Conservation (phyloP, 2,888 invertebrate species). For the Chesias legatella region DNA sequence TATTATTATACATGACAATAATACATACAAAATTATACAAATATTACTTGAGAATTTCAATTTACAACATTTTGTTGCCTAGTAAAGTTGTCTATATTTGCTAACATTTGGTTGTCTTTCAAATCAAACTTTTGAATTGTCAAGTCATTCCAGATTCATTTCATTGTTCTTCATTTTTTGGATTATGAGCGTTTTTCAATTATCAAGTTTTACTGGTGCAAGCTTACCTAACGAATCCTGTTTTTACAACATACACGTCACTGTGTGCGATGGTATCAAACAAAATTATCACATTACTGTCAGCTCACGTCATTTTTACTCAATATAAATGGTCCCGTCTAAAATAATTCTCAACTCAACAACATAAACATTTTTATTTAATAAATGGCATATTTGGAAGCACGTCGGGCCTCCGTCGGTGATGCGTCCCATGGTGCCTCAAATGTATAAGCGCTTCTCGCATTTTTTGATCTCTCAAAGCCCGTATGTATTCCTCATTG, state of each 20-base stretch:
- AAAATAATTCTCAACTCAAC: slow-evolving; percentile 19
- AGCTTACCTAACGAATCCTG: neutral
- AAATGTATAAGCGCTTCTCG: slow-evolving; percentile 67
- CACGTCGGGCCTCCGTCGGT: slow-evolving; percentile 59
- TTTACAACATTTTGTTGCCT: too few relatives aligned
- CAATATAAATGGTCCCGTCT: slow-evolving; percentile 30
- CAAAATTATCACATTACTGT: slow-evolving; percentile 23
- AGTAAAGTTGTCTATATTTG: too few relatives aligned
- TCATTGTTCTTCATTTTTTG: too few relatives aligned
- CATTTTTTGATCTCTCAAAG: slow-evolving; percentile 67
- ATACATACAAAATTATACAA: too few relatives aligned
- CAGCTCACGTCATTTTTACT: slow-evolving; percentile 22
- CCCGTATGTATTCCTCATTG: slow-evolving; percentile 64
- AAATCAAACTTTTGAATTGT: too few relatives aligned
- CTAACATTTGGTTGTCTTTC: too few relatives aligned
- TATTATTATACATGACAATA: too few relatives aligned
- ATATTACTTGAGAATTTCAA: too few relatives aligned
- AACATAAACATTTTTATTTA: slow-evolving; percentile 46
- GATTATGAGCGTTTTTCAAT: too few relatives aligned
- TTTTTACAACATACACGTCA: slow-evolving; percentile 1
- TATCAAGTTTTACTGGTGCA: too few relatives aligned
- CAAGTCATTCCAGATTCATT: too few relatives aligned
- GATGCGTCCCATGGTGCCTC: slow-evolving; percentile 69
- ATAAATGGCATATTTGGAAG: slow-evolving; percentile 64
- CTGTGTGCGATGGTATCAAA: slow-evolving; percentile 12